These are phyloP conservation scores for Limanda limanda DNA, from an alignment of 2,113 vertebrate species.

Conservation along the genomic window DNA sequence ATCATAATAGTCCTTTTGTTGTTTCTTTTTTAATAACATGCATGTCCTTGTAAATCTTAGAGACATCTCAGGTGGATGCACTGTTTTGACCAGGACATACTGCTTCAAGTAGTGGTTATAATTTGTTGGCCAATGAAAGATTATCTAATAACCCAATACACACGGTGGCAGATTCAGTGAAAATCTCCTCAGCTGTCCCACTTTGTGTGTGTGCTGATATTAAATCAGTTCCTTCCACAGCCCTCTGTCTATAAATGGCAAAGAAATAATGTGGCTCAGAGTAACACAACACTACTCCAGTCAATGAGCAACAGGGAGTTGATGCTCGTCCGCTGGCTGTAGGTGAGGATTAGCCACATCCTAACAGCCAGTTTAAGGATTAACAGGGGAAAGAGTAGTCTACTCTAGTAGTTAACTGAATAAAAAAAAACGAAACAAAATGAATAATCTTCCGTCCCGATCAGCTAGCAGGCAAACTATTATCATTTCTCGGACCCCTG, in stretches of 20 bases:
- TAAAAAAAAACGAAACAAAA: no score
- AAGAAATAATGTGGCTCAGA: neutral
- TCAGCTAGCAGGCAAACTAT: no score
- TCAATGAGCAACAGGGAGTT: neutral
- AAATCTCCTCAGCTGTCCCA: neutral
- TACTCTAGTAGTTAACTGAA: neutral
- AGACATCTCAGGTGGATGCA: constrained; percentile 17
- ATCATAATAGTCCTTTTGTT: constrained; percentile 29
- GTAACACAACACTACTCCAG: neutral
- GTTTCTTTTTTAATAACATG: constrained; percentile 13
- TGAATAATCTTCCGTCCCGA: no score
- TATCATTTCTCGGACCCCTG: no score
- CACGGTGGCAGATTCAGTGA: neutral
- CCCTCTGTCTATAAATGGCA: neutral
- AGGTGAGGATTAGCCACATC: neutral
- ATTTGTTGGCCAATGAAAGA: neutral
- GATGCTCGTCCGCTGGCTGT: neutral
- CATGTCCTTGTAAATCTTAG: constrained; percentile 48
- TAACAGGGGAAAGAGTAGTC: neutral
- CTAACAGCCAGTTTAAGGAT: neutral
- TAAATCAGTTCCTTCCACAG: neutral
- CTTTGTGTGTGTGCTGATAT: neutral
- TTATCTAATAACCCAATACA: neutral
- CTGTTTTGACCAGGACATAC: constrained; percentile 27
- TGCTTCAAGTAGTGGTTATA: constrained; percentile 18